These are phyloP conservation scores for Odocoileus virginianus DNA, from an alignment of 2,113 vertebrate species.

Conservation along the genomic window DNA sequence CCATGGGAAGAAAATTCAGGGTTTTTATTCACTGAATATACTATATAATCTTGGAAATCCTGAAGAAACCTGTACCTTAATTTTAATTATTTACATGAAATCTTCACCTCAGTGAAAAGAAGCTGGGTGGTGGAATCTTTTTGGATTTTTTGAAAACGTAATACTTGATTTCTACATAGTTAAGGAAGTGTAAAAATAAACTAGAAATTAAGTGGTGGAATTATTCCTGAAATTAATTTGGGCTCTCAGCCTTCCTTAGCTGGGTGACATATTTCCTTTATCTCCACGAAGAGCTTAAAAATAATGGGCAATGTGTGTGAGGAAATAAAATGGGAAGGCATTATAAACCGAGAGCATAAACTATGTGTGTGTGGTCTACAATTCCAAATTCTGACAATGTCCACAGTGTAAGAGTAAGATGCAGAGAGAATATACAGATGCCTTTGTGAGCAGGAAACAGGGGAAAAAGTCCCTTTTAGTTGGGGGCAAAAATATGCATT, in stretches of 20 bases:
- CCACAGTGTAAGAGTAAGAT: constrained; percentile 46
- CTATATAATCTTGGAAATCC: constrained; percentile 13
- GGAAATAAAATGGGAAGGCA: constrained; percentile 52
- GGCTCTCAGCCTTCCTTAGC: background rate
- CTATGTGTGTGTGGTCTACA: constrained; percentile 62
- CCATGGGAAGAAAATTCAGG: background rate
- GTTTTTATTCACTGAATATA: background rate
- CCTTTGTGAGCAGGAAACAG: constrained; percentile 67
- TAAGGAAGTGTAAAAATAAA: constrained; percentile 14
- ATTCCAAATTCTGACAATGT: constrained; percentile 41
- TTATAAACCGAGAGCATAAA: constrained; percentile 46
- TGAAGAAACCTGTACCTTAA: background rate
- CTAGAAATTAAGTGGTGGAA: constrained; percentile 21
- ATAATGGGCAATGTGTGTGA: background rate
- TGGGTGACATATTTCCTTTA: constrained; percentile 52
- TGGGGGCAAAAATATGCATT: constrained; percentile 75
- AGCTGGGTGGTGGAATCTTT: background rate
- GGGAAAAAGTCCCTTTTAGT: constrained; percentile 69
- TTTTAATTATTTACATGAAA: constrained; percentile 24
- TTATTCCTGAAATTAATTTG: constrained; percentile 38
- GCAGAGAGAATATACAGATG: constrained; percentile 64
- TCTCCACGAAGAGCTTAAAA: constrained; percentile 51
- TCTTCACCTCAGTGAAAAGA: background rate
- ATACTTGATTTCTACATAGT: background rate
- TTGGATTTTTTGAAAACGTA: background rate